These are phyloP conservation scores for Coelopa frigida DNA, from an alignment of 1,140 invertebrate genomes.

Conservation along the genomic window DNA sequence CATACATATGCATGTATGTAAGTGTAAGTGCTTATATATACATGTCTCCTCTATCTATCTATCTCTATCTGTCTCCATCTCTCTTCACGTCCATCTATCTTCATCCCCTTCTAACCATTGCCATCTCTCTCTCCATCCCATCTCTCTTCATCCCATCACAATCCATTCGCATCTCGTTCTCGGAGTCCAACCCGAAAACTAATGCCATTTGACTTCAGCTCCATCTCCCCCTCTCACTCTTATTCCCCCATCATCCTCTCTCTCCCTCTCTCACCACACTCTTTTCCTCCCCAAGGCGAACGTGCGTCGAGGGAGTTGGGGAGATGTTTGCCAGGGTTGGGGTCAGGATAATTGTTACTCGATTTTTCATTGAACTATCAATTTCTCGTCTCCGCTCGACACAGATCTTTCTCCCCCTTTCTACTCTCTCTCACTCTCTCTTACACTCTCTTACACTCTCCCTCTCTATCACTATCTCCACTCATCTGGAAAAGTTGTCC, in stretches of 20 bases:
- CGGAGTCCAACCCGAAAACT: no score
- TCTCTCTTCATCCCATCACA: no score
- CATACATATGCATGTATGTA: not conserved
- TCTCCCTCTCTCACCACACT: not conserved
- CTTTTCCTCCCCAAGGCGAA: not conserved
- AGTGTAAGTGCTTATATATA: not conserved
- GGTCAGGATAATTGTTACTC: not conserved
- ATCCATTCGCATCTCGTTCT: no score
- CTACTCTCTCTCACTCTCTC: no score
- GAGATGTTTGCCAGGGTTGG: no score
- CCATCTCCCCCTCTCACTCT: no score
- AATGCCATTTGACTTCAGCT: no score
- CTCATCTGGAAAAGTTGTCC: no score
- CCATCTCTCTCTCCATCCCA: not conserved
- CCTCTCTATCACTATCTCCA: no score
- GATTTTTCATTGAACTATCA: not conserved
- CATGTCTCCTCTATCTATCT: not conserved
- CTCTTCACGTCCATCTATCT: not conserved
- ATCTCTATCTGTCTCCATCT: not conserved
- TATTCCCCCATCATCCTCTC: not conserved
- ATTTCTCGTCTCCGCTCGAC: not conserved
- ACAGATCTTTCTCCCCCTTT: no score
- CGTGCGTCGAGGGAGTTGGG: no score
- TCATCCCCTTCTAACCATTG: not conserved
- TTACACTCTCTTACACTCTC: no score